These are phyloP conservation scores for Mystacides longicornis DNA, from an alignment of 2,888 invertebrate species.

Conservation along the genomic window DNA sequence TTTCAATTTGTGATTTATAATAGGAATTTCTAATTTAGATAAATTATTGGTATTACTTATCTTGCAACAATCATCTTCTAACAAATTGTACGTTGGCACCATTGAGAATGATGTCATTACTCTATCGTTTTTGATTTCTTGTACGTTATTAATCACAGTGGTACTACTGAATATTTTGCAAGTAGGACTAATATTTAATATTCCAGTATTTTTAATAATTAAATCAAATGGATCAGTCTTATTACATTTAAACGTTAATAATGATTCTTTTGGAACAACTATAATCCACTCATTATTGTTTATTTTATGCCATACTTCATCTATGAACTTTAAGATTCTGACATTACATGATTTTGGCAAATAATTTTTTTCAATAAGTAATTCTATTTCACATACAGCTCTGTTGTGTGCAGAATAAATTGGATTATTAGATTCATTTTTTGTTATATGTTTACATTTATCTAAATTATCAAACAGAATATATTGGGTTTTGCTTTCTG, in stretches of 20 bases:
- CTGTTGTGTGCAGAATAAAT: background rate
- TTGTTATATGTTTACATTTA: background rate
- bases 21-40: background rate
- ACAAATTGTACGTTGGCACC: background rate
- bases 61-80: conserved; percentile 2
- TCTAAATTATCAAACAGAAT: background rate
- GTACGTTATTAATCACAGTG: background rate
- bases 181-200: background rate
- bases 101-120: background rate
- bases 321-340: background rate
- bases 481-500: conserved; percentile 4
- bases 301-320: conserved; percentile 2
- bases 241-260: conserved; percentile 2
- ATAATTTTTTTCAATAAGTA: background rate
- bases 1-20: background rate
- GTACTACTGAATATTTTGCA: background rate
- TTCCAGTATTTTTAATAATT: background rate
- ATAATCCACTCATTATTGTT: background rate
- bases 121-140: background rate
- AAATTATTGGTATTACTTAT: background rate
- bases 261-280: background rate
- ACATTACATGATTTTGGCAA: background rate
- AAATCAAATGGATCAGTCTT: background rate
- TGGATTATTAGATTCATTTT: background rate
- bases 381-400: background rate